phyloP scores from a whole-genome alignment of 92 coral and sea anemone genomes.

The Hydrozoanthus gracilis region DNA sequence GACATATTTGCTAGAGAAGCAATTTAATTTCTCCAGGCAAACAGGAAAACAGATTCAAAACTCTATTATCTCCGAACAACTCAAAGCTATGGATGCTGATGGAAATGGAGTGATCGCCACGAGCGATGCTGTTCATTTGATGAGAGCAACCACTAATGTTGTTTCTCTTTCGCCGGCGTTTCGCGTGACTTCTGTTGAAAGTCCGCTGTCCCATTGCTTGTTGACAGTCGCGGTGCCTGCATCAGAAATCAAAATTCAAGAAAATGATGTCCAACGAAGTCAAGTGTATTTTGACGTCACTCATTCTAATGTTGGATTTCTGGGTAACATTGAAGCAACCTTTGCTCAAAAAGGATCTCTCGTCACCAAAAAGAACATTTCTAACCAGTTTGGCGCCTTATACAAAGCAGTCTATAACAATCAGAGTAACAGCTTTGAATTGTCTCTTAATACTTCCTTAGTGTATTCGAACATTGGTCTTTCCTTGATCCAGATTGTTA shows the following conservation, averaged over 20 bases:
- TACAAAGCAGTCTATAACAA: slow-evolving; percentile 41
- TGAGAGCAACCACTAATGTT: slow-evolving; percentile 37
- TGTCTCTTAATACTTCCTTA: slow-evolving; percentile 56
- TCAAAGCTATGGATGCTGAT: slow-evolving; percentile 59
- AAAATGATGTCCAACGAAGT: slow-evolving; percentile 8
- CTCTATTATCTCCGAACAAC: slow-evolving; percentile 43
- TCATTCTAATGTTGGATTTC: slow-evolving; percentile 21
- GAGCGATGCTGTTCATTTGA: slow-evolving; percentile 54
- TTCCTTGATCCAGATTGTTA: slow-evolving; percentile 54
- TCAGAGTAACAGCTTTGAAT: slow-evolving; percentile 32
- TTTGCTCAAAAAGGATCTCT: slow-evolving; percentile 31
- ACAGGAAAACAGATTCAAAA: slow-evolving; percentile 61
- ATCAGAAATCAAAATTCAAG: slow-evolving; percentile 41
- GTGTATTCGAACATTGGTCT: slow-evolving; percentile 52
- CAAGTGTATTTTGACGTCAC: slow-evolving; percentile 49
- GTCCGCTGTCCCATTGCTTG: slow-evolving; percentile 57
- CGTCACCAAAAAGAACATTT: slow-evolving; percentile 23
- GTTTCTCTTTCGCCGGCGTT: slow-evolving; percentile 51
- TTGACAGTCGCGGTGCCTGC: slow-evolving; percentile 54
- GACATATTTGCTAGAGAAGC: slow-evolving; percentile 60
- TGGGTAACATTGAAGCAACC: slow-evolving; percentile 27
- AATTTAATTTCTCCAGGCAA: slow-evolving; percentile 60
- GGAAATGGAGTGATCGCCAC: slow-evolving; percentile 57
- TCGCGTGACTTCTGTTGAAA: slow-evolving; percentile 58
- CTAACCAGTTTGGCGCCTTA: slow-evolving; percentile 27